Conservation (phyloP, 2,888 invertebrate genomes). For the Catocala nupta region DNA sequence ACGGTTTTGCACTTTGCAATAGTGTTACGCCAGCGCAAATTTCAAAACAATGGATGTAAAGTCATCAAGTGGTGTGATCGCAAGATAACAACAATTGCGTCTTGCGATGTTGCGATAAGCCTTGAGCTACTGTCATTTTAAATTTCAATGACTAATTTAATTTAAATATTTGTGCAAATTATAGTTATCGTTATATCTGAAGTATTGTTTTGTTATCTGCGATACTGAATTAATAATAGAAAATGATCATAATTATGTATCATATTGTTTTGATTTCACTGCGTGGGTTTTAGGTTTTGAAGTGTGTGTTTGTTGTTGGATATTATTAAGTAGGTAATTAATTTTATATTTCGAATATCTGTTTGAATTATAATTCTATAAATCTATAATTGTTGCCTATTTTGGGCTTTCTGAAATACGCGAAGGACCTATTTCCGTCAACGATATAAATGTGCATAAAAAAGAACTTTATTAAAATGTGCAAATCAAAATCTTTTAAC, state of each 20-base stretch:
- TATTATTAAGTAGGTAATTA: no score
- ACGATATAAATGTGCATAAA: no score
- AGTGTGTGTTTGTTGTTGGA: neutral
- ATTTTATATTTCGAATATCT: no score
- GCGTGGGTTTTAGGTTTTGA: neutral
- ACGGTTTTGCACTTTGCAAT: slow-evolving; percentile 30
- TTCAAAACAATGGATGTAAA: slow-evolving; percentile 49
- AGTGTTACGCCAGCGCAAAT: slow-evolving; percentile 25
- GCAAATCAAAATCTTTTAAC: no score
- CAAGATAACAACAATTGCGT: slow-evolving; percentile 30
- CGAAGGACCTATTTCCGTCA: no score
- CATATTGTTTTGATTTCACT: slow-evolving; percentile 5
- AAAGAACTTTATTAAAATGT: no score
- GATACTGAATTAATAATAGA: neutral
- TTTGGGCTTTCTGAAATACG: no score
- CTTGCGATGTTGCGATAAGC: slow-evolving; percentile 29
- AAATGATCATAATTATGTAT: slow-evolving; percentile 1
- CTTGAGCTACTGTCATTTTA: slow-evolving; percentile 22
- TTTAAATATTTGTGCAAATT: slow-evolving; percentile 23
- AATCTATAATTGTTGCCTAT: no score
- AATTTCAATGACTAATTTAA: slow-evolving; percentile 28
- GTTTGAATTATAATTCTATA: no score
- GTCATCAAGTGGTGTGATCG: slow-evolving; percentile 35
- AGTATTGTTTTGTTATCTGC: slow-evolving; percentile 17
- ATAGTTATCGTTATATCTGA: slow-evolving; percentile 2